Conservation (phyloP, 2,888 invertebrate genomes). For the Eudasyphora cyanicolor region DNA sequence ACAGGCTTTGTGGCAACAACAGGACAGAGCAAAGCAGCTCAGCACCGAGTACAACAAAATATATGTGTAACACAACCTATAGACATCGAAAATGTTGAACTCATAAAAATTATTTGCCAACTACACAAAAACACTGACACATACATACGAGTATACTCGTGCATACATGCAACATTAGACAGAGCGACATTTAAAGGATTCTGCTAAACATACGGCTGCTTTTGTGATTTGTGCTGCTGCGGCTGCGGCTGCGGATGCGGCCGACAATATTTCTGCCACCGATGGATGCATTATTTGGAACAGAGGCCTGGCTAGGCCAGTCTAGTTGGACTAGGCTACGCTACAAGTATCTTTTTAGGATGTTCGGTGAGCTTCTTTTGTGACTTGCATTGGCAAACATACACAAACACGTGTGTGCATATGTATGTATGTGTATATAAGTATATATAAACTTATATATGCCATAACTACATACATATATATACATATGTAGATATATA, state of each 20-base stretch:
- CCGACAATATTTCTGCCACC: background rate
- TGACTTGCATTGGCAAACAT: background rate
- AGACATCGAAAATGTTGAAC: constrained; percentile 61
- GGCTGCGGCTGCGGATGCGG: constrained; percentile 12
- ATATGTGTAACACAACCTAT: constrained; percentile 63
- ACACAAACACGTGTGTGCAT: background rate
- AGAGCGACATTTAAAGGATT: constrained; percentile 51
- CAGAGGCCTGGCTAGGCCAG: constrained; percentile 43
- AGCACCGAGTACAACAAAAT: constrained; percentile 3
- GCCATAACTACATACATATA: background rate
- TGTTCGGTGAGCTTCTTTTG: constrained; percentile 26
- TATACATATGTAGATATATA: background rate
- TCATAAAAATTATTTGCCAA: constrained; percentile 57
- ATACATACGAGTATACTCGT: constrained; percentile 14
- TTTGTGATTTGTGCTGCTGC: constrained; percentile 47
- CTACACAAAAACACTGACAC: constrained; percentile 54
- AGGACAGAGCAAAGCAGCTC: too few relatives aligned
- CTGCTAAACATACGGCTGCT: constrained; percentile 39
- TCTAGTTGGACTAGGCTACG: constrained; percentile 43
- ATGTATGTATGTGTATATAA: constrained; percentile 30
- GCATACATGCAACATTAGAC: constrained; percentile 35
- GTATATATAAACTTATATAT: too few relatives aligned
- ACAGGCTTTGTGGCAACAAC: background rate
- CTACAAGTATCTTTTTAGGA: constrained; percentile 55
- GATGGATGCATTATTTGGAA: constrained; percentile 29